Base-by-base conservation (phyloP, 2,888 invertebrate genomes). In the Itoplectis maculator region DNA sequence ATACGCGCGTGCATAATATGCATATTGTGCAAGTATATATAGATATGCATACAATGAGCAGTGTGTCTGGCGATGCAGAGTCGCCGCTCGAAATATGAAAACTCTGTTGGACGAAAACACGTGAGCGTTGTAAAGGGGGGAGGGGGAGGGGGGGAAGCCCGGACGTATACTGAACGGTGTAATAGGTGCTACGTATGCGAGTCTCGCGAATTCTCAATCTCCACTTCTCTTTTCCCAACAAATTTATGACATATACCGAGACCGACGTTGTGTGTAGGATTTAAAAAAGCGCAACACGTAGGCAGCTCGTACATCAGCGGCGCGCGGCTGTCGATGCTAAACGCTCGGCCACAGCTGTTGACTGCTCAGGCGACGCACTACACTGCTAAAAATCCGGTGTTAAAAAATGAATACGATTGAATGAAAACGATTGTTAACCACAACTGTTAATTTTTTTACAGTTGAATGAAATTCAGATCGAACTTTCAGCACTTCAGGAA, bases 231-330 rank as follows among this genome's bases (percentile, higher is more conserved):
- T 51, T 70, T 18, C 23, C 42, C 78, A n/a, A 78, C 59, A 70
- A 82, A 82, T 82, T 82, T 74, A 78, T 56, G 81, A 78, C 69
- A 42, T 70, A 70, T 77, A 63, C 69, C 68, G 47, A 23, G 70
- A 49, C 20, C 37, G 42, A 51, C 29, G 5, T 23, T 51, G 45
- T 49, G 59, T 29, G 59, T 47, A 35, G 65, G 13, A 65, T 65
- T 65, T 45, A 75, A 82, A 80, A 82, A 74, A 81, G n/a, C 81
- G 49, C 79, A 65, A 73, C 81, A 78, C 81, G 81, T 81, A 69
- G 56, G 61, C 47, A 54, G 61, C 61, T 78, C 78, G 78, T 78
- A 79, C 84, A 79, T 83, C 81, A 82, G 56, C n/a, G 54, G 49
- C n/a, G 40, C 29, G 29, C 29, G 20, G 56, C 56, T 70, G 42